Base-by-base conservation (phyloP, 2,797 vertebrate species). In the Xerus rutilus region DNA sequence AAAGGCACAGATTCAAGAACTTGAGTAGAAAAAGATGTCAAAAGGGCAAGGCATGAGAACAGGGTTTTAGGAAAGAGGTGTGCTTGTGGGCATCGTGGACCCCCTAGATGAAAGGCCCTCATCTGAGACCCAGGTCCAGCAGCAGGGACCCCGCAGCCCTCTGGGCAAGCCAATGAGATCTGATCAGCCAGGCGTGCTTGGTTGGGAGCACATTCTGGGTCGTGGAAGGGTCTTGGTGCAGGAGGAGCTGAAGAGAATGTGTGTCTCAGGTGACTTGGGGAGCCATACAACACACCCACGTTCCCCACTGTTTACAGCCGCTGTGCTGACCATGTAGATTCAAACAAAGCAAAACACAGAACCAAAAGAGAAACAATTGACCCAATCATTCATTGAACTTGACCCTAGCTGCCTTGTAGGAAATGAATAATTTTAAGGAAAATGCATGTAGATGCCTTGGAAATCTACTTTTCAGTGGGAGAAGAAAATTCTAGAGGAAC, bases 381-480 rank as follows among this genome's bases (percentile, higher is more conserved):
- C 13, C 14, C 57, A n/a, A 39, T n/a, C 86, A 86, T 69, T 96
- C 96, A 96, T 4, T 70, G 79, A 93, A 47, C 62, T 91, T 81
- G 93, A 94, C 72, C 70, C 49, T 81, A 30, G 79, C 30, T 65
- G 76, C 57, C 78, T 69, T 79, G 39, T 2, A 73, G 57, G 65
- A 86, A 65, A 70, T 2, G 32, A 81, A 57, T 67, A 54, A 49
- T 76, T 92, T 82, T 65, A 92, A 96, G 62, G 49, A 72, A 95
- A 87, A 89, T 6, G 2, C 47, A 45, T 4, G 20, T 28, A 35
- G 15, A 78, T 70, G 23, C 1, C 45, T 91, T 35, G 20, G 32
- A 35, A 67, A 73, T 45, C 28, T 15, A 23, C 35, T 57, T 54
- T 85, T 89, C n/a, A 76, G 9, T 6, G 12, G 49, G 65, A 93